Evolutionary conservation across 1,140 invertebrate species (phyloP).

Genomic region (Gonioctena quinquepunctata): DNA sequence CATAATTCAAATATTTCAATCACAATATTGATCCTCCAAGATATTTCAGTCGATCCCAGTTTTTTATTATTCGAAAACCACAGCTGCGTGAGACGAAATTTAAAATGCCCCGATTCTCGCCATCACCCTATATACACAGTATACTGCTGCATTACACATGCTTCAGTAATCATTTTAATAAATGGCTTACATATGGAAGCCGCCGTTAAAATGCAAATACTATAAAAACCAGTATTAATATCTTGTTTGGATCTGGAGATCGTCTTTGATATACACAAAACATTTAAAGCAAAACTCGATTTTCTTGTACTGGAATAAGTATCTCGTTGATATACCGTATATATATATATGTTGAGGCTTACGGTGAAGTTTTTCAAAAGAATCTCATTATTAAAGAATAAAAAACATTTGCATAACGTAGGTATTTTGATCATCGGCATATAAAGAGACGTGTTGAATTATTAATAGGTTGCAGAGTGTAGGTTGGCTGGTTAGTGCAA

Average conservation of each 20-base stretch:
- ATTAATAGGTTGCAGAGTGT: constrained; percentile 7
- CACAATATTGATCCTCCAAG: too few species aligned
- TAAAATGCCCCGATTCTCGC: neutral
- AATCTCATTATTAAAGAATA: constrained; percentile 12
- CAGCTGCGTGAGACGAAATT: neutral
- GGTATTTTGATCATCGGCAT: constrained; percentile 16
- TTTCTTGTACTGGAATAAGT: constrained; percentile 21
- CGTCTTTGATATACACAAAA: constrained; percentile 13
- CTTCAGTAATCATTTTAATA: constrained; percentile 3
- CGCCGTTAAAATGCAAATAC: constrained; percentile 35
- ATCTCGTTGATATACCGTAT: constrained; percentile 8
- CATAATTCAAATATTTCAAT: too few species aligned
- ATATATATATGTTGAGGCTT: neutral
- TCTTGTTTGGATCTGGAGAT: constrained; percentile 22
- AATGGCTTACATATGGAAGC: constrained; percentile 8
- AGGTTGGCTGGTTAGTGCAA: neutral
- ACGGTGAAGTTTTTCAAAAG: constrained; percentile 3
- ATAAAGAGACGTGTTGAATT: constrained; percentile 9
- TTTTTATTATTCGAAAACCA: neutral
- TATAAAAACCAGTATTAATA: constrained; percentile 32
- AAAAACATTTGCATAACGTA: constrained; percentile 14
- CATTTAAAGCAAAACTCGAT: constrained; percentile 20
- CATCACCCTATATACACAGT: too few species aligned
- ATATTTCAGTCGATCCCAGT: too few species aligned
- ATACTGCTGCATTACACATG: neutral